A percentile compares a stretch with the other conserved stretches of the same genome.
Evolutionary conservation across 1,140 invertebrate genomes (phyloP).

Genomic region (Leptestheria dahalacensis): DNA sequence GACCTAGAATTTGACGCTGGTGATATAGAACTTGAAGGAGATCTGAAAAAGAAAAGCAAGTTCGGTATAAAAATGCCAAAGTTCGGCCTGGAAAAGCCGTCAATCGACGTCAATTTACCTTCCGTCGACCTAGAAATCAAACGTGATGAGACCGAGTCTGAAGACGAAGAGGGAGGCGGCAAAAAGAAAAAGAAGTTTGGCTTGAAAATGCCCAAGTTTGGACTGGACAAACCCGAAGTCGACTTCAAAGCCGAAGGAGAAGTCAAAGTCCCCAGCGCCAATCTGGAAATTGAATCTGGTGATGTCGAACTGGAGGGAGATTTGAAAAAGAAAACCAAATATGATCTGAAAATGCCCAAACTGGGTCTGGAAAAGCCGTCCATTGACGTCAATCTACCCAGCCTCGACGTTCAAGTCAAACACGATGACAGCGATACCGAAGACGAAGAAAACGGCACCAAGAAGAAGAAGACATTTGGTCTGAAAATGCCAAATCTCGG

Average conservation of each 20-base stretch:
- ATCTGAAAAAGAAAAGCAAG: background rate
- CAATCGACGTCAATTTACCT: background rate
- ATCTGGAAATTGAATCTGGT: background rate
- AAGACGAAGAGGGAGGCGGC: background rate
- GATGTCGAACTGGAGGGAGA: background rate
- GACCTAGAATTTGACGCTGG: background rate
- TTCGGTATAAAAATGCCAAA: constrained; percentile 10
- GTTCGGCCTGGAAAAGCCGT: background rate
- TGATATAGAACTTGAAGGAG: background rate
- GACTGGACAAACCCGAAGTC: background rate
- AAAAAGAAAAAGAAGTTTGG: constrained; percentile 6
- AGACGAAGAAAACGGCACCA: background rate
- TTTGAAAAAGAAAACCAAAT: background rate
- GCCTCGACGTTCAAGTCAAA: background rate
- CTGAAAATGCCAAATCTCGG: constrained; percentile 10
- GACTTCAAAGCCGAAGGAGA: background rate
- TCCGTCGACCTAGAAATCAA: background rate
- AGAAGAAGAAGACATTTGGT: constrained; percentile 2
- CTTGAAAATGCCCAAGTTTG: constrained; percentile 10
- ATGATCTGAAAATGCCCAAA: constrained; percentile 2
- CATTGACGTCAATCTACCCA: background rate
- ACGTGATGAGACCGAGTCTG: background rate
- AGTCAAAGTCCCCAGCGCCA: background rate
- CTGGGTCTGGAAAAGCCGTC: background rate
- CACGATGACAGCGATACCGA: background rate